A percentile compares a stretch with the other conserved stretches of the same genome.
Evolutionary conservation across 2,797 vertebrate genomes (phyloP).

Genomic region (Streptopelia turtur): DNA sequence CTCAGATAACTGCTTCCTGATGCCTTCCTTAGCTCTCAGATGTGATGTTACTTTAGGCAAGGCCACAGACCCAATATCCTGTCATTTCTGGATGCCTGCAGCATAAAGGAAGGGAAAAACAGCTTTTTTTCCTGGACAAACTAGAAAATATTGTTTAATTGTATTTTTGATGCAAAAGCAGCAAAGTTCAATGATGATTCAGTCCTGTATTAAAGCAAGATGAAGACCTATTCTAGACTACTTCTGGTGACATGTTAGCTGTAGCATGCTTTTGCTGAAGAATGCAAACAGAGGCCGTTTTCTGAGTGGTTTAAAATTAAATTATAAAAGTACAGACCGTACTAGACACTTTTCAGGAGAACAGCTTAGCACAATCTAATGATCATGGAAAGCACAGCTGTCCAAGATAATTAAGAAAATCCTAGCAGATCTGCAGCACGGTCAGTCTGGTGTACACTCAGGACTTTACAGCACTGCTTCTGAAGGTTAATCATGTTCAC

Average conservation of each 20-base stretch:
- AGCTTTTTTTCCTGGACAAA: neutral
- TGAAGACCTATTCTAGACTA: neutral
- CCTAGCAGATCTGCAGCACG: neutral
- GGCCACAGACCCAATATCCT: slow-evolving; percentile 59
- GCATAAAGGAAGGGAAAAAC: slow-evolving; percentile 39
- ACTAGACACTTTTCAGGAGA: neutral
- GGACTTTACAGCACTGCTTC: neutral
- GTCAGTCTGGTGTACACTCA: neutral
- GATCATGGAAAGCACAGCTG: neutral
- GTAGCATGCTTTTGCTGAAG: neutral
- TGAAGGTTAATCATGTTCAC: neutral
- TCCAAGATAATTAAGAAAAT: neutral
- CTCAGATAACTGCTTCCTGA: slow-evolving; percentile 49
- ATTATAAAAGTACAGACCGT: neutral
- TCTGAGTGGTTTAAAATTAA: neutral
- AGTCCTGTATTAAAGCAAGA: neutral
- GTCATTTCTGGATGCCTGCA: slow-evolving; percentile 40
- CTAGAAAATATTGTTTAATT: slow-evolving; percentile 4
- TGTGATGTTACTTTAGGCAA: slow-evolving; percentile 16
- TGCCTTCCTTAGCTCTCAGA: neutral
- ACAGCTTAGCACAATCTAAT: neutral
- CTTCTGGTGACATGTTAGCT: neutral
- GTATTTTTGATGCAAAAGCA: slow-evolving; percentile 30
- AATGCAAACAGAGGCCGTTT: neutral
- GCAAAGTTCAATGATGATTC: neutral